phyloP scores from a whole-genome alignment of 2,888 invertebrate genomes.

The Mesorhabditis spiculigera region DNA sequence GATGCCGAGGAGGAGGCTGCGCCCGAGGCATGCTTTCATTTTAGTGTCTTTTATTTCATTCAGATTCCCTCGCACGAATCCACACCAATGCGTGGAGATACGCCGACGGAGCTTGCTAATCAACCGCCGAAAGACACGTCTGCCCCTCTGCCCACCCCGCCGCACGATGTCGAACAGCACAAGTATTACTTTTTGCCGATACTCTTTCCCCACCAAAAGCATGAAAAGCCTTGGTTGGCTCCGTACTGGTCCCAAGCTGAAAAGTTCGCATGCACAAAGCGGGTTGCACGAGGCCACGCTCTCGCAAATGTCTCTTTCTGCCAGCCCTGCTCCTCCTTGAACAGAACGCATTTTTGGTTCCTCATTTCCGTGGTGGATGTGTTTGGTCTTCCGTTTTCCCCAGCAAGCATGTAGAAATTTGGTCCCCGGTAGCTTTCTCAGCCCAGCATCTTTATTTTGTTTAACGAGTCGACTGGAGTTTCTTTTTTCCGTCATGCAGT shows the following conservation, averaged over 20 bases:
- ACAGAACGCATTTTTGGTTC: no score
- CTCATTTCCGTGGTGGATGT: no score
- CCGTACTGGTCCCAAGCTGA: no score
- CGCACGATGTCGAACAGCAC: not conserved
- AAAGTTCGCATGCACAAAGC: no score
- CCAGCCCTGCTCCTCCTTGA: no score
- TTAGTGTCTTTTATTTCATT: not conserved
- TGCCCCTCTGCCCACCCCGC: not conserved
- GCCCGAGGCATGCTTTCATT: not conserved
- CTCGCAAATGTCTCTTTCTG: no score
- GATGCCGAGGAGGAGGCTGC: constrained; percentile 51
- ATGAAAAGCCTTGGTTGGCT: no score
- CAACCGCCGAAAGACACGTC: constrained; percentile 1
- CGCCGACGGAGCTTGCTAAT: constrained; percentile 5
- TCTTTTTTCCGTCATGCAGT: not conserved
- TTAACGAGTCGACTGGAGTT: not conserved
- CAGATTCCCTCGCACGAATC: not conserved
- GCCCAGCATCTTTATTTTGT: not conserved
- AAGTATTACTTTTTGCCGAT: not conserved
- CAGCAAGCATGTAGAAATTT: no score
- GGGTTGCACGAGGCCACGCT: no score
- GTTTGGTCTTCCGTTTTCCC: no score
- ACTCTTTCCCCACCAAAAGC: no score
- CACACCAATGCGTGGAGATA: constrained; percentile 1
- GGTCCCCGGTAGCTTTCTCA: no score